Evolutionary conservation across 2,113 vertebrate genomes (phyloP).

Genomic region (Eulemur rufifrons): DNA sequence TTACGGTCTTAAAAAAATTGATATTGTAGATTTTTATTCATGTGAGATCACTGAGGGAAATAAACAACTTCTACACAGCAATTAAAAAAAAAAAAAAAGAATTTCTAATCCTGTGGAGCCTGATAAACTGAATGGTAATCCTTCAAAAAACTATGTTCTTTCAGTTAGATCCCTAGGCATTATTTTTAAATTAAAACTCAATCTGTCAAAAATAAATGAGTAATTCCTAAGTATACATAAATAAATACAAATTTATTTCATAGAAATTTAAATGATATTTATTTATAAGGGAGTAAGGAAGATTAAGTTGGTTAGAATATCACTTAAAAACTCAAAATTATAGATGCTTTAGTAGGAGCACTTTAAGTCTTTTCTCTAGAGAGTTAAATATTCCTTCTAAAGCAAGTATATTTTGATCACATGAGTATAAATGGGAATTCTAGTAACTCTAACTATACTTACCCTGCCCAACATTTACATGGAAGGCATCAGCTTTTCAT

Average conservation of each 20-base stretch:
- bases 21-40: not conserved
- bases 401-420: not conserved
- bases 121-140: slow-evolving; percentile 8
- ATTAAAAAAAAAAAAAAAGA: no score
- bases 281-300: not conserved
- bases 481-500: not conserved
- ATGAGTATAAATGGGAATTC: not conserved
- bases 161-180: not conserved
- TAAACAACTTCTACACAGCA: not conserved
- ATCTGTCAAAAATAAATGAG: not conserved
- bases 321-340: slow-evolving; percentile 35
- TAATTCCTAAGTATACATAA: not conserved
- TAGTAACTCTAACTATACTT: not conserved
- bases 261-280: not conserved
- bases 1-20: no score
- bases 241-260: not conserved
- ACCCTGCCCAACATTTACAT: not conserved
- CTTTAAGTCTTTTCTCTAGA: not conserved
- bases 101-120: no score
- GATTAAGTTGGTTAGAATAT: not conserved
- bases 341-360: not conserved
- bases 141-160: not conserved
- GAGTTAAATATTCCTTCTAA: not conserved
- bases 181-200: slow-evolving; percentile 49
- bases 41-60: not conserved